phyloP scores from a whole-genome alignment of 2,797 vertebrate species.

The Botia kubotai region DNA sequence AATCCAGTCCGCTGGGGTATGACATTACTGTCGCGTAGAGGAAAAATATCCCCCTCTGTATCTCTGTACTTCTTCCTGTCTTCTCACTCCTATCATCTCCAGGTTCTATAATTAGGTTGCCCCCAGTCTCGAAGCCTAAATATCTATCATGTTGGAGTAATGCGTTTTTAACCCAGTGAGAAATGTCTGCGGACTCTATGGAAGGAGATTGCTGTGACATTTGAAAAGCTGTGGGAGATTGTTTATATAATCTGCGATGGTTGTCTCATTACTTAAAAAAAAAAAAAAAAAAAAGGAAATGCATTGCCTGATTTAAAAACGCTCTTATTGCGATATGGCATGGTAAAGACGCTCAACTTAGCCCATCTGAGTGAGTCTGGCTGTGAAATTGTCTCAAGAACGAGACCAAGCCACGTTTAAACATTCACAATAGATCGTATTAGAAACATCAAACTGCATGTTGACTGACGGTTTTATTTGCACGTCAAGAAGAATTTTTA shows the following conservation, averaged over 20 bases:
- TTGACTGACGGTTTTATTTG: conserved; percentile 51
- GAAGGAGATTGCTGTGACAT: conserved; percentile 36
- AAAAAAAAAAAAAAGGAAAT: conserved; percentile 36
- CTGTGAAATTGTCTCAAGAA: conserved; percentile 23
- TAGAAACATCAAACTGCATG: conserved; percentile 18
- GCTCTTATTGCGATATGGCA: too few species aligned
- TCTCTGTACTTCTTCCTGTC: conserved; percentile 40
- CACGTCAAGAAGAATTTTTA: conserved; percentile 51
- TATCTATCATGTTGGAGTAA: conserved; percentile 52
- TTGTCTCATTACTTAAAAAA: conserved; percentile 44
- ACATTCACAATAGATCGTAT: conserved; percentile 29
- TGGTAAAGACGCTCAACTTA: not conserved
- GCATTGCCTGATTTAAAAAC: conserved; percentile 35
- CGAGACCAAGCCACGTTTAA: conserved; percentile 36
- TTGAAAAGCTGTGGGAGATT: conserved; percentile 45
- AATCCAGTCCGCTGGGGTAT: conserved; percentile 45
- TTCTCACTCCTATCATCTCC: conserved; percentile 35
- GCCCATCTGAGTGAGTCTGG: conserved; percentile 38
- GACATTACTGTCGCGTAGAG: conserved; percentile 52
- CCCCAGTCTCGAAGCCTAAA: conserved; percentile 41
- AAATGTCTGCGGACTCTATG: not conserved
- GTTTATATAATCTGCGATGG: conserved; percentile 51
- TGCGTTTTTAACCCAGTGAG: conserved; percentile 28
- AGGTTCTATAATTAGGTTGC: conserved; percentile 57
- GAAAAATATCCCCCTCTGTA: conserved; percentile 41